These are phyloP conservation scores for Zosterops borbonicus DNA, from an alignment of 2,113 vertebrate species.

Conservation along the genomic window DNA sequence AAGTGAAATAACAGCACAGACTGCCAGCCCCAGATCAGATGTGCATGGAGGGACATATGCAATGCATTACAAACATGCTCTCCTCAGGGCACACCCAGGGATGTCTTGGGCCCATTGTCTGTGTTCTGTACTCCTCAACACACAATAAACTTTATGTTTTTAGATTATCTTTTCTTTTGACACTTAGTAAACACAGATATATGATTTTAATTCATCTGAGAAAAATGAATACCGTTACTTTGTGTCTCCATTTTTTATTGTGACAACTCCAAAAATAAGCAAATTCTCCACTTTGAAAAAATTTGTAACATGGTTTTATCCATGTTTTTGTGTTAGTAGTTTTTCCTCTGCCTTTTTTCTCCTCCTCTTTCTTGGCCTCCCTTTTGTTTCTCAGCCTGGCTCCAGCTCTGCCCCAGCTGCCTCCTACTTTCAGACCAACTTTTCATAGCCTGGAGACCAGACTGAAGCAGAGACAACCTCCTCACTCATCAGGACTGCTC, in stretches of 20 bases:
- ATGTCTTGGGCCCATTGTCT: neutral
- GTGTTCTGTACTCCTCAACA: neutral
- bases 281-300: neutral
- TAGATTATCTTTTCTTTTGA: neutral
- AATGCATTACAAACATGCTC: neutral
- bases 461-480: neutral
- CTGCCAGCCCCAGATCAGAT: slow-evolving; percentile 7
- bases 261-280: neutral
- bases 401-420: neutral
- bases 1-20: neutral
- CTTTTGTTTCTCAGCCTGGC: neutral
- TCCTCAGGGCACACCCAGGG: neutral
- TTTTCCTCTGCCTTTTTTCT: neutral
- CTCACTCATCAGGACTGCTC: neutral
- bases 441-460: neutral
- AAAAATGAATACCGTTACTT: neutral
- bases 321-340: neutral
- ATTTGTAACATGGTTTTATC: neutral
- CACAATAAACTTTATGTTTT: neutral
- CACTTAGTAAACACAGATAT: neutral
- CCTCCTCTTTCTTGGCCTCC: neutral
- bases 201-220: neutral
- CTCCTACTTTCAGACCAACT: neutral
- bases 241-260: neutral
- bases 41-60: neutral